phyloP scores from a whole-genome alignment of 1,140 invertebrate genomes.

The Nylanderia fulva region DNA sequence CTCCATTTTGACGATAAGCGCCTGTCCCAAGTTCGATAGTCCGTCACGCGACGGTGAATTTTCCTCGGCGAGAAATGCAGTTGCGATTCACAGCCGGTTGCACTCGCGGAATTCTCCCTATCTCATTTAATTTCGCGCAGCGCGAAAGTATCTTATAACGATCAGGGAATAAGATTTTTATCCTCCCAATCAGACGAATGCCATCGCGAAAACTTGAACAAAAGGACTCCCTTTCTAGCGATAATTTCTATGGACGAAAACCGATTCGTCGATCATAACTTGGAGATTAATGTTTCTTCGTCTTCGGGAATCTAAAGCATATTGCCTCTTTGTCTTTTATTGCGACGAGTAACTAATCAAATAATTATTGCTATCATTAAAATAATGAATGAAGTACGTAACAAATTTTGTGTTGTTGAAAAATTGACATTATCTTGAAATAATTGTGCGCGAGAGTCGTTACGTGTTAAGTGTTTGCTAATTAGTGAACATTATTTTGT shows the following conservation, averaged over 20 bases:
- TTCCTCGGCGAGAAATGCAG: constrained; percentile 27
- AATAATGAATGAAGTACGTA: not conserved
- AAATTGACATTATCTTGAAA: not conserved
- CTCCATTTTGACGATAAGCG: constrained; percentile 50
- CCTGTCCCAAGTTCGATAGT: constrained; percentile 26
- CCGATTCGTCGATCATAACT: constrained; percentile 49
- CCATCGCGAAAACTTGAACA: constrained; percentile 40
- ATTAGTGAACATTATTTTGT: not conserved
- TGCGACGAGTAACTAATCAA: not conserved
- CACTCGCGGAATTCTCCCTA: not conserved
- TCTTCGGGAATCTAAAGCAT: not conserved
- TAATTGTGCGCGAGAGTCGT: not conserved
- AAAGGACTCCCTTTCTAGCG: not conserved
- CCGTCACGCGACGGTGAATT: constrained; percentile 43
- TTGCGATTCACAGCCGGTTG: constrained; percentile 2
- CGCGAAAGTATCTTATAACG: constrained; percentile 27
- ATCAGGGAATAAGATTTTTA: constrained; percentile 49
- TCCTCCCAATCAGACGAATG: constrained; percentile 32
- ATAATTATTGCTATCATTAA: constrained; percentile 18
- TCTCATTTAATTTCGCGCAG: constrained; percentile 11
- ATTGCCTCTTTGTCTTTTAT: not conserved
- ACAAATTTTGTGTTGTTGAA: not conserved
- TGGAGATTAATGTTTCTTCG: not conserved
- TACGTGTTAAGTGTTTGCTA: not conserved
- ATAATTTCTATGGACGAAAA: constrained; percentile 5